Evolutionary conservation across 2,888 invertebrate species (phyloP).

Genomic region (Lepidonotus clava): DNA sequence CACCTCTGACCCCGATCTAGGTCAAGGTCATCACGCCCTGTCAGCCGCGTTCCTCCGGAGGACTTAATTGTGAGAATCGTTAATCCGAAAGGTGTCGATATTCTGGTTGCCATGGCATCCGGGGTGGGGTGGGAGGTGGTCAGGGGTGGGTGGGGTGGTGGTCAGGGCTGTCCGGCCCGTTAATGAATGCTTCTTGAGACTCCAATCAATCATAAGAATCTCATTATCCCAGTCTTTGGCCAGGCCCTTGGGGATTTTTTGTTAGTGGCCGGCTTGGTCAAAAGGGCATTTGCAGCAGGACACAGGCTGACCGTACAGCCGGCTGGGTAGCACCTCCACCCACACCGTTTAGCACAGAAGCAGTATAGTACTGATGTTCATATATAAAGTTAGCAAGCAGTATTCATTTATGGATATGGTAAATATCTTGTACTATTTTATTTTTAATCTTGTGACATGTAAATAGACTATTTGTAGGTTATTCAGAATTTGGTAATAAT

Average conservation of each 20-base stretch:
- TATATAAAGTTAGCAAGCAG: no score
- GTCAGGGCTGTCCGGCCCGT: background rate
- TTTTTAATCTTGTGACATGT: no score
- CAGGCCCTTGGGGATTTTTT: no score
- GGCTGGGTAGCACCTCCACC: background rate
- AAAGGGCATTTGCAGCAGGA: background rate
- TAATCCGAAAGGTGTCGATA: constrained; percentile 48
- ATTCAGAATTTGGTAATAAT: no score
- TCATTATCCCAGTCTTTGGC: constrained; percentile 9
- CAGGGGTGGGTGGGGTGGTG: background rate
- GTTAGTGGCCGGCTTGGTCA: no score
- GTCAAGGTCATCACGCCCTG: constrained; percentile 52
- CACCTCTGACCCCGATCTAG: constrained; percentile 47
- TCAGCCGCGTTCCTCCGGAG: constrained; percentile 36
- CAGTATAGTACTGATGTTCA: no score
- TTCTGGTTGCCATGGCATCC: constrained; percentile 6
- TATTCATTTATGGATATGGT: no score
- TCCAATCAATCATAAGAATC: constrained; percentile 44
- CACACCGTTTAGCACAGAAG: no score
- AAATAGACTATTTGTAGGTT: no score
- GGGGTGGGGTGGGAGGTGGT: background rate
- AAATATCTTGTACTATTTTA: no score
- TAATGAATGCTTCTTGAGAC: constrained; percentile 42
- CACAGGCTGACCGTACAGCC: background rate
- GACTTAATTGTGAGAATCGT: constrained; percentile 50